Base-by-base conservation (phyloP, 2,888 invertebrate genomes). In the Arenicola marina region DNA sequence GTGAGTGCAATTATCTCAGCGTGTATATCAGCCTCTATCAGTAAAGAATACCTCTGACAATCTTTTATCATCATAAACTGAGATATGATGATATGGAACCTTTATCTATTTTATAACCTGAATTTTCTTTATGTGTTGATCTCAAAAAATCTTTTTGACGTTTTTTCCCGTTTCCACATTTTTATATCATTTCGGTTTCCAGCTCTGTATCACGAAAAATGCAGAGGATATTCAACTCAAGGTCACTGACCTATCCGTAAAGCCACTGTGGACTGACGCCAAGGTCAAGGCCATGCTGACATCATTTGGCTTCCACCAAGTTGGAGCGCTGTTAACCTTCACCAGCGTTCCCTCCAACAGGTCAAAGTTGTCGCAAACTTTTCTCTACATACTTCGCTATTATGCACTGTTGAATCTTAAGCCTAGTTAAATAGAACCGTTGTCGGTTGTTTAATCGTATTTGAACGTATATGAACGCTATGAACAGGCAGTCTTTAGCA, bases 141-240 rank as follows among this genome's bases (percentile, higher is more conserved):
- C 38, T 18, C 11, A 38, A 11, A 38, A 15, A 15, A 38, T 38
- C 18, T 15, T 18, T 18, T 15, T 11, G 11, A n/a, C n/a, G n/a
- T n/a, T n/a, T n/a, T n/a, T n/a, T n/a, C n/a, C n/a, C n/a, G n/a
- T n/a, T n/a, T n/a, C n/a, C n/a, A n/a, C n/a, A n/a, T n/a, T 38
- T 38, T 38, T 11, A 38, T 38, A 38, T 38, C 38, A 38, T 18
- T 38, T 38, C 4, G 4, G 4, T 60, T 53, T 55, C 24, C 29
- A 80, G 81, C 59, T 81, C 51, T 73, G 77, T 65, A 76, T 81
- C 45, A 79, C 79, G 1, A 80, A 79, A 57, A 78, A 81, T 72
- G 78, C 80, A 4, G 68, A 76, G 31, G 80, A 80, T 54, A 73
- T 81, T 11, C 81, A 81, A 64, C 71, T 81, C 45, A 78, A 79